phyloP scores from a whole-genome alignment of 2,113 vertebrate genomes.

The Agelaius tricolor region DNA sequence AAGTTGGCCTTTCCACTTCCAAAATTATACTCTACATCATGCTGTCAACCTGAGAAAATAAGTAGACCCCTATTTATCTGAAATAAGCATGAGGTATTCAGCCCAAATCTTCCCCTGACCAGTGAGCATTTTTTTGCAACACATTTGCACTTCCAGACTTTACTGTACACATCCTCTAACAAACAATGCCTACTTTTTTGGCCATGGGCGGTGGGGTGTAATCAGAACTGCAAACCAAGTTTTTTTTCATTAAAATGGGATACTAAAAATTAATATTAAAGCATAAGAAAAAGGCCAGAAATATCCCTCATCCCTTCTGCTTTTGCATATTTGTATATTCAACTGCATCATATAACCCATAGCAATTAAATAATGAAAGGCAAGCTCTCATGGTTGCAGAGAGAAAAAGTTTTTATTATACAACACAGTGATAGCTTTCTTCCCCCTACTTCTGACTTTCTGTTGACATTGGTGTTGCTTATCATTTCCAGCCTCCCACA shows the following conservation, averaged over 20 bases:
- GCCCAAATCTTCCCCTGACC: not conserved
- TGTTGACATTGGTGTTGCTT: constrained; percentile 58
- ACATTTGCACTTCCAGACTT: not conserved
- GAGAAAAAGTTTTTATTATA: constrained; percentile 9
- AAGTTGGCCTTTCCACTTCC: not conserved
- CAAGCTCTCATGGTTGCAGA: not conserved
- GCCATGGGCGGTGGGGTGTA: not conserved
- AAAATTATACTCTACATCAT: not conserved
- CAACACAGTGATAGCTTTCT: not conserved
- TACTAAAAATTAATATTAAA: not conserved
- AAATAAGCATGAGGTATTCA: not conserved
- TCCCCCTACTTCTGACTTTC: constrained; percentile 16
- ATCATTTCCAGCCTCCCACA: constrained; percentile 48
- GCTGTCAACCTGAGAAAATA: not conserved
- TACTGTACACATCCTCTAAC: not conserved
- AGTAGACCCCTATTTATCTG: not conserved
- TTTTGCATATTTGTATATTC: not conserved
- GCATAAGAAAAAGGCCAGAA: not conserved
- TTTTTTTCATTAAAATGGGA: not conserved
- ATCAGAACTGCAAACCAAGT: not conserved
- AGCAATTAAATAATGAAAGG: not conserved
- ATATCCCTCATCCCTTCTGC: rapidly evolving
- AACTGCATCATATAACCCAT: not conserved
- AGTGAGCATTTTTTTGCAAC: not conserved
- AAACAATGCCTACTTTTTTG: not conserved